Conservation (phyloP, 2,888 invertebrate species). For the Anorthoa munda region DNA sequence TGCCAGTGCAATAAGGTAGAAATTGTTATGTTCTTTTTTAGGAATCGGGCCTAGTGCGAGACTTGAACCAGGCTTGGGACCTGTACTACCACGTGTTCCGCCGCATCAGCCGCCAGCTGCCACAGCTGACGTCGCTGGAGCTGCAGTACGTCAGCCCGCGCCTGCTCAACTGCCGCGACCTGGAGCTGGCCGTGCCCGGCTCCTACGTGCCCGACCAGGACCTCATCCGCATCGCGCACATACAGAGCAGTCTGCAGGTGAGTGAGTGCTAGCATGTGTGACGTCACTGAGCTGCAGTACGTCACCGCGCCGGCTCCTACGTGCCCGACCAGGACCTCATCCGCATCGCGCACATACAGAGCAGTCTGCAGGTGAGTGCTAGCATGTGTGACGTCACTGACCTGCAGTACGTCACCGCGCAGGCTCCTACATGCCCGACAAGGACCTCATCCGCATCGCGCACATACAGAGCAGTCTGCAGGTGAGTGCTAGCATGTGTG, state of each 20-base stretch:
- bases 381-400: no score
- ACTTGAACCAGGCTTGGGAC: conserved; percentile 99
- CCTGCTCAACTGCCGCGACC: conserved; percentile 96
- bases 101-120: conserved; percentile 98
- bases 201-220: conserved; percentile 98
- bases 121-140: conserved; percentile 97
- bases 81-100: conserved; percentile 99
- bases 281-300: conserved; percentile 98
- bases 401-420: no score
- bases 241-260: conserved; percentile 97
- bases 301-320: no score
- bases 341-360: no score
- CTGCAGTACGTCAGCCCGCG: conserved; percentile 99
- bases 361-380: no score
- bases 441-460: no score
- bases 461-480: no score
- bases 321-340: no score
- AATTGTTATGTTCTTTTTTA: conserved; percentile 68
- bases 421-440: no score
- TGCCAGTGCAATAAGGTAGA: background rate
- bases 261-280: conserved; percentile 89
- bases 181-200: conserved; percentile 99
- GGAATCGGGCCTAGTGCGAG: conserved; percentile 96
- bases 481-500: no score
- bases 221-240: conserved; percentile 96